A percentile compares a stretch with the other conserved stretches of the same genome.
Conservation (phyloP, 1,140 invertebrate species). For the Trigoniulus corallinus region DNA sequence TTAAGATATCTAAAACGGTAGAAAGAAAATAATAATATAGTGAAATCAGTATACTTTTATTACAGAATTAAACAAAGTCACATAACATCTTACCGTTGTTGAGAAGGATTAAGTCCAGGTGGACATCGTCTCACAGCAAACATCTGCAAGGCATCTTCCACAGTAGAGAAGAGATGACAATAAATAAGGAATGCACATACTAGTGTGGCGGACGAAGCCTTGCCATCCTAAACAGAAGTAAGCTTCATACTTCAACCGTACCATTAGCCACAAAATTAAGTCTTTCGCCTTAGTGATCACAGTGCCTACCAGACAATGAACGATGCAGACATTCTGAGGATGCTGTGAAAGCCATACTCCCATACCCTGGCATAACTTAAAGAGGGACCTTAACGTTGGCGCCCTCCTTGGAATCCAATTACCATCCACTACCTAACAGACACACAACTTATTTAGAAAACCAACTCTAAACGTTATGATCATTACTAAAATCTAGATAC, state of each 20-base stretch:
- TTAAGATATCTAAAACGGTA: slow-evolving; percentile 47
- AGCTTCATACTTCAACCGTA: too few species aligned
- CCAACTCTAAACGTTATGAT: too few species aligned
- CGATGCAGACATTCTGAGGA: slow-evolving; percentile 59
- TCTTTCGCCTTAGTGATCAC: too few species aligned
- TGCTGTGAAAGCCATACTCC: slow-evolving; percentile 66
- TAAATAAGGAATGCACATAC: slow-evolving; percentile 66
- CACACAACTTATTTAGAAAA: too few species aligned
- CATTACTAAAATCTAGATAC: too few species aligned
- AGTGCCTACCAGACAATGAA: slow-evolving; percentile 73
- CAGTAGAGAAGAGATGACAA: slow-evolving; percentile 51
- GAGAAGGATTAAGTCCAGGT: slow-evolving; percentile 61
- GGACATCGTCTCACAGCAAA: slow-evolving; percentile 69
- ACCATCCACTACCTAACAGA: slow-evolving; percentile 31
- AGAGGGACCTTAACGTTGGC: slow-evolving; percentile 57
- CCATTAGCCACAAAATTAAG: not conserved
- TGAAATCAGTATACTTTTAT: not conserved
- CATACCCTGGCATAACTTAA: slow-evolving; percentile 69
- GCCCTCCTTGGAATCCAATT: slow-evolving; percentile 45
- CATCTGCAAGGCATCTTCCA: slow-evolving; percentile 66
- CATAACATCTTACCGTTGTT: slow-evolving; percentile 33
- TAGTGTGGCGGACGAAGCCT: slow-evolving; percentile 55
- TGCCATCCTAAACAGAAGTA: slow-evolving; percentile 72
- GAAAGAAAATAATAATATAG: slow-evolving; percentile 6
- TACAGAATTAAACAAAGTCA: slow-evolving; percentile 4